Conservation (phyloP, 1,140 invertebrate species). For the Neuroterus valhalla region DNA sequence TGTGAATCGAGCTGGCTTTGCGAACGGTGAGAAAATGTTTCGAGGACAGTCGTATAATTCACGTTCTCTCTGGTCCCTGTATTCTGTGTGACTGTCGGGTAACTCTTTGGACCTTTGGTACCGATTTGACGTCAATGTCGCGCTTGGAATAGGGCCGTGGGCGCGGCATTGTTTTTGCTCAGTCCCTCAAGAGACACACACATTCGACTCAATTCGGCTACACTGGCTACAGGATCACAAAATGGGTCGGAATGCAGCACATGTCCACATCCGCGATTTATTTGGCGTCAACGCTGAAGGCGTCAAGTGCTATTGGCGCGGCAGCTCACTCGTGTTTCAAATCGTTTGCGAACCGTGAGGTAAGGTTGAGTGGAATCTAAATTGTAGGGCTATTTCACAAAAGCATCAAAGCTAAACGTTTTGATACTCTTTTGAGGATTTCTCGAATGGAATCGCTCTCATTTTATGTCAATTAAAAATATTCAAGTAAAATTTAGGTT, state of each 20-base stretch:
- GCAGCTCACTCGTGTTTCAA: neutral
- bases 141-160: conserved; percentile 23
- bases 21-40: conserved; percentile 32
- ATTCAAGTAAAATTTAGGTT: no score
- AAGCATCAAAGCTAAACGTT: no score
- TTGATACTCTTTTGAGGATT: no score
- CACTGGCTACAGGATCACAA: conserved; percentile 36
- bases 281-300: conserved; percentile 51
- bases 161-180: conserved; percentile 41
- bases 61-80: conserved; percentile 34
- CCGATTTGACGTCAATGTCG: conserved; percentile 38
- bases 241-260: conserved; percentile 46
- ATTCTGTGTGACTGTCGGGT: neutral
- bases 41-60: conserved; percentile 44
- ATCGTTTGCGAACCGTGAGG: neutral
- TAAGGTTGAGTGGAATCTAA: neutral
- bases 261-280: conserved; percentile 48
- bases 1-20: conserved; percentile 42
- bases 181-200: conserved; percentile 4
- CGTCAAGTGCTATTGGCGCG: conserved; percentile 47
- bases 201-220: conserved; percentile 36
- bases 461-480: no score
- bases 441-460: no score
- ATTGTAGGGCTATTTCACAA: neutral
- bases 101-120: conserved; percentile 31